Evolutionary conservation across 2,888 invertebrate species (phyloP).

Genomic region (Papilio protenor): DNA sequence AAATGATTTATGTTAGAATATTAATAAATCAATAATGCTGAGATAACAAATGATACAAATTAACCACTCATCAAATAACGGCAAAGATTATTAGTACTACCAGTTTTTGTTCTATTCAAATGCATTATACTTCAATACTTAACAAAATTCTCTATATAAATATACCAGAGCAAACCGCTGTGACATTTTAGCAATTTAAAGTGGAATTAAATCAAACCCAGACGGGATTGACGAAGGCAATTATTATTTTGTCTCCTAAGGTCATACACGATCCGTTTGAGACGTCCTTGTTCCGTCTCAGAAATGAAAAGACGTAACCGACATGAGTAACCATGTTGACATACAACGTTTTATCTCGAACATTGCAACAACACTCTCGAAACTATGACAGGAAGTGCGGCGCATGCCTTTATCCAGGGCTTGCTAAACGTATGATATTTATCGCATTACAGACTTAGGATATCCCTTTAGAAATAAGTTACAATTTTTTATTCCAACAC

Average conservation of each 20-base stretch:
- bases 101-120: neutral
- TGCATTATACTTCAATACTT: neutral
- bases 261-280: constrained; percentile 74
- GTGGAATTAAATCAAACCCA: constrained; percentile 53
- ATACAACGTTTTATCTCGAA: constrained; percentile 62
- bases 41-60: neutral
- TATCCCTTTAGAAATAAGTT: neutral
- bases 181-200: constrained; percentile 46
- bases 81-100: neutral
- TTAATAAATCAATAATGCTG: no score
- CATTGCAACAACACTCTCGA: constrained; percentile 64
- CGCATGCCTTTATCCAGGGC: constrained; percentile 76
- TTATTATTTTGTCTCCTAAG: constrained; percentile 77
- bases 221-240: constrained; percentile 61
- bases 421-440: constrained; percentile 56
- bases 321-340: constrained; percentile 56
- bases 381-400: constrained; percentile 78
- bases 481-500: neutral
- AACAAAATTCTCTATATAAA: neutral
- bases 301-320: constrained; percentile 61
- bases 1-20: no score
- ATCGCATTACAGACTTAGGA: neutral
- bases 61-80: neutral
- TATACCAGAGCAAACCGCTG: constrained; percentile 34
- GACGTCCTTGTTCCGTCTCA: constrained; percentile 64